Percentiles rank a stretch among this genome's conserved stretches.
Evolutionary conservation across 1,140 invertebrate genomes (phyloP).

Genomic region (Amphibalanus amphitrite): DNA sequence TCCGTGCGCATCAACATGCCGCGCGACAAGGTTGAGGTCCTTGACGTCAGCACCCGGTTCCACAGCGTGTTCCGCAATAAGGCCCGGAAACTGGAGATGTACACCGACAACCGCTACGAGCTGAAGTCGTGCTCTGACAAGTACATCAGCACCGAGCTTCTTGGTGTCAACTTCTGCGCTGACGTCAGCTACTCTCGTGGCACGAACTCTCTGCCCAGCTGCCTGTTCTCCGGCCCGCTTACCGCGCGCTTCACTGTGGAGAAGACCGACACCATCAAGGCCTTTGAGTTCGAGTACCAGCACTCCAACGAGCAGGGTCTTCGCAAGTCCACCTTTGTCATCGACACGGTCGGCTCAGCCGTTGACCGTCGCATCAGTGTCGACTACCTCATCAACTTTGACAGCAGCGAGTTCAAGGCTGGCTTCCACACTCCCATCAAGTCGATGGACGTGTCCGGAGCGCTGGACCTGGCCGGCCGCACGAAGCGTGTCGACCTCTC

Average conservation of each 20-base stretch:
- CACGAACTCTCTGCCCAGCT: neutral
- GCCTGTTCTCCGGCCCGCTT: neutral
- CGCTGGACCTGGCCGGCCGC: neutral
- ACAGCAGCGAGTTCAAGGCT: neutral
- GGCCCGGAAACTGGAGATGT: neutral
- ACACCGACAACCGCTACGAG: neutral
- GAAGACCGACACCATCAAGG: slow-evolving; percentile 1
- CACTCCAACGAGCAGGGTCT: neutral
- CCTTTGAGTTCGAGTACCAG: neutral
- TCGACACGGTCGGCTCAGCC: neutral
- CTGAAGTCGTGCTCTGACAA: neutral
- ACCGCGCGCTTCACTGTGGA: neutral
- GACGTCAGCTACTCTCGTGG: neutral
- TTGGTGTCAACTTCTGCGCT: neutral
- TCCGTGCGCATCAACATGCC: neutral
- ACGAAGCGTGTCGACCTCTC: neutral
- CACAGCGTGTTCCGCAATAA: neutral
- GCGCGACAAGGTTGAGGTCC: neutral
- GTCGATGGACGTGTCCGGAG: neutral
- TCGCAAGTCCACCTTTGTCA: neutral
- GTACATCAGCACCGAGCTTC: neutral
- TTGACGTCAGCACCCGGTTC: neutral
- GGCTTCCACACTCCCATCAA: neutral
- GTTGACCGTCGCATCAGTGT: neutral
- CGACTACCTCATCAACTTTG: neutral